A percentile compares a stretch with the other conserved stretches of the same genome.
These are phyloP conservation scores for Myrmophylax atrothorax DNA, from an alignment of 2,113 vertebrate genomes.

Conservation along the genomic window DNA sequence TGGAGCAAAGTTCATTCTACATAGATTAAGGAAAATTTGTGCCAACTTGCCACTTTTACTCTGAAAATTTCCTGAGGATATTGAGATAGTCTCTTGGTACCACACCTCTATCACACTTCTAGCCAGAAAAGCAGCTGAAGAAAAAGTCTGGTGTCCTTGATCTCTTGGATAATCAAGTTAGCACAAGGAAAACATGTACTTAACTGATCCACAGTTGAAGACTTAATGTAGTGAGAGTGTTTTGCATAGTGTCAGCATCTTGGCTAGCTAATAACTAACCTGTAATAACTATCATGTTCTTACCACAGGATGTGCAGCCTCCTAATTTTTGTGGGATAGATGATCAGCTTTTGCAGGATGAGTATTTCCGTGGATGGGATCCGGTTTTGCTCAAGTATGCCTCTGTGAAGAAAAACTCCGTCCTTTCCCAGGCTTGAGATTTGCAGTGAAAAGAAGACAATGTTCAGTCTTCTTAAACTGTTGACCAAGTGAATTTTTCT, in stretches of 20 bases:
- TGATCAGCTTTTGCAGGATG: not conserved
- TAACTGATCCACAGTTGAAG: not conserved
- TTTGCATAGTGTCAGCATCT: conserved; percentile 37
- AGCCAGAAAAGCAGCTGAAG: not conserved
- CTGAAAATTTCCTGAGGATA: not conserved
- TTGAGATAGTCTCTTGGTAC: not conserved
- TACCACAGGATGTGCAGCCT: conserved; percentile 51
- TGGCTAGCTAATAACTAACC: conserved; percentile 36
- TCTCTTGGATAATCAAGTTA: not conserved
- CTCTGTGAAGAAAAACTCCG: not conserved
- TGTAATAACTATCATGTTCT: conserved; percentile 37
- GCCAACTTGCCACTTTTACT: not conserved
- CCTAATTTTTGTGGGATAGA: not conserved
- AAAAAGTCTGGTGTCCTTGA: not conserved
- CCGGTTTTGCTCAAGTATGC: conserved; percentile 10
- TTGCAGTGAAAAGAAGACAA: not conserved
- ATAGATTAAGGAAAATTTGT: not conserved
- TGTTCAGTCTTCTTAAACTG: not conserved
- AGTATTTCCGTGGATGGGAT: not conserved
- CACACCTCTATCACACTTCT: not conserved
- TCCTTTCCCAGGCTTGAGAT: conserved; percentile 29
- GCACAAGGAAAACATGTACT: not conserved
- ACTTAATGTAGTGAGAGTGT: not conserved
- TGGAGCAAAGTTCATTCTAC: not conserved
- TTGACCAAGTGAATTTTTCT: not conserved